These are phyloP conservation scores for Choloepus hoffmanni DNA, from an alignment of 2,113 vertebrate genomes.

Conservation along the genomic window DNA sequence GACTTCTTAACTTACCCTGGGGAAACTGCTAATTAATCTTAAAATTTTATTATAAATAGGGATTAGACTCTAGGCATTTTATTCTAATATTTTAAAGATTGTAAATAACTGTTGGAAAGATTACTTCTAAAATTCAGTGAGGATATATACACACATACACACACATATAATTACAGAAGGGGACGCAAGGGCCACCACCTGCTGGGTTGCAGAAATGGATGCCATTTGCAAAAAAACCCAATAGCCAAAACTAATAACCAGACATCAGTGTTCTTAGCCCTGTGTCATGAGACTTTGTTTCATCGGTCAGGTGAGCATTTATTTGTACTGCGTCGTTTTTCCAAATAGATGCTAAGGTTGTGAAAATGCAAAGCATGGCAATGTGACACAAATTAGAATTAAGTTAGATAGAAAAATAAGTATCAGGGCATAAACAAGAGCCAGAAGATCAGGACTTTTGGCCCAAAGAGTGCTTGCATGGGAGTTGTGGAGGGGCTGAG, in stretches of 20 bases:
- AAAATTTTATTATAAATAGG: conserved; percentile 11
- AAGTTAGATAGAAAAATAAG: neutral
- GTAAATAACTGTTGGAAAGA: neutral
- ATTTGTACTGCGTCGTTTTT: neutral
- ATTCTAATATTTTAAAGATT: conserved; percentile 75
- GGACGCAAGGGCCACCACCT: too few species aligned
- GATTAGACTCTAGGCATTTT: conserved; percentile 39
- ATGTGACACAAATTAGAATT: neutral
- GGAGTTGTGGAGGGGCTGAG: fast-evolving
- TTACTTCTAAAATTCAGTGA: neutral
- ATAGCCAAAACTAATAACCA: fast-evolving
- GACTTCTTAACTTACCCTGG: conserved; percentile 63
- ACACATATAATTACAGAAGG: neutral
- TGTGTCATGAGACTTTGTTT: fast-evolving
- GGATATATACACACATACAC: neutral
- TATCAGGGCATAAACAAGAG: neutral
- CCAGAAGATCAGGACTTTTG: too few species aligned
- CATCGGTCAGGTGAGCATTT: fast-evolving
- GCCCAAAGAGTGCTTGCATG: neutral
- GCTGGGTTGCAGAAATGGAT: fast-evolving
- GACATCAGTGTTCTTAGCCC: neutral
- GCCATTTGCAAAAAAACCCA: neutral
- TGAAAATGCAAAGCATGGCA: neutral
- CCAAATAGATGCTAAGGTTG: neutral
- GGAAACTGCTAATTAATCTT: conserved; percentile 55